Evolutionary conservation across 2,797 vertebrate genomes (phyloP), one percentile per base, ranked within the genome.

Genomic region (Sebastiscus tertius): DNA sequence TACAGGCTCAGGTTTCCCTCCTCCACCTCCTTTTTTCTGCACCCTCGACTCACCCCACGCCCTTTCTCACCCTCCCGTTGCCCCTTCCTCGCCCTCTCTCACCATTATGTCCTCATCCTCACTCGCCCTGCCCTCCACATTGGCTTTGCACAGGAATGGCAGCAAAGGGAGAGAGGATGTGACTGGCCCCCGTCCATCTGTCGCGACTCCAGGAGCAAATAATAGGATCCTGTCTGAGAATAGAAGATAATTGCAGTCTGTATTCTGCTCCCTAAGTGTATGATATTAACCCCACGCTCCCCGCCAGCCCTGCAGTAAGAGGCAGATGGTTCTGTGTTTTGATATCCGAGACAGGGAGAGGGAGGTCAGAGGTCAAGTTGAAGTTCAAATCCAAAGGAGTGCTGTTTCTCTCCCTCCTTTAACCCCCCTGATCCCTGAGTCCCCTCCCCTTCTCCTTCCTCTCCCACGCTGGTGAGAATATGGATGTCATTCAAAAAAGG

Each of bases 161-260:
- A 87, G 85, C 20, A 20, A 18, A 65, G 58, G 79, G 70, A 29
- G 64, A 84, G 90, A 90, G 77, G 79, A 82, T 78, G 87, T 85
- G 88, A 85, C 72, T 27, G 77, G 34, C 80, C 88, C 90, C 91
- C 87, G 90, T 96, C 97, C 97, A 97, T 97, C 97, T 97, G 96
- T 95, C 94, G n/a, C 81, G 87, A 91, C 88, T 91, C 82, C 88
- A 72, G 94, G 81, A 93, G 93, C 62, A 96, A 96, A 96, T 94
- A 96, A 96, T 96, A 93, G 95, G 92, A 93, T 94, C 95, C 93
- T 97, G 96, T 97, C 94, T 94, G 94, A 94, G 95, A 94, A 96
- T 93, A 94, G 95, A 92, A 94, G 96, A 95, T 95, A 96, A 97
- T 97, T 94, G 95, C 93, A 86, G 93, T 91, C 90, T 96, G 94